Base-by-base conservation (phyloP, 2,113 vertebrate genomes). In the Prochilodus magdalenae region DNA sequence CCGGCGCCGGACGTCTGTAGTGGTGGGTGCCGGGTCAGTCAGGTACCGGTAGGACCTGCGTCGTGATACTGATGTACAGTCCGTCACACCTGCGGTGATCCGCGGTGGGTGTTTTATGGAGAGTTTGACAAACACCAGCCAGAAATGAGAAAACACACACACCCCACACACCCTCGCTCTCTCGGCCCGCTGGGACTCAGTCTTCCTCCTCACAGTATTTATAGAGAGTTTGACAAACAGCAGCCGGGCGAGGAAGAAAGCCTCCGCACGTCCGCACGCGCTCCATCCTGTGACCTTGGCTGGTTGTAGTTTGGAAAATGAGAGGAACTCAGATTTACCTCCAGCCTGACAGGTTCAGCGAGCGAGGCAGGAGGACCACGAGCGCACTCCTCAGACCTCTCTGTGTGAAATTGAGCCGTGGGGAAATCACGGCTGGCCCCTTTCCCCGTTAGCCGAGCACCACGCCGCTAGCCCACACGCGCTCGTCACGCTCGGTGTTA, bases 171-270 rank as follows among this genome's bases (percentile, higher is more conserved):
- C 51, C 8, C 8, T 30, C 20, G 40, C 8, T n/a, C 47, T 40
- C 44, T 15, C 16, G 51, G 24, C 57, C 55, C 22, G 15, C 55
- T 33, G 74, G 66, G 40, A 44, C n/a, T 44, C 20, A 70, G 33
- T 40, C 66, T 24, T n/a, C 8, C 36, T 70, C 12, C 20, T 24
- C 40, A 22, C 36, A 44, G 66, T 70, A 70, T 80, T 80, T 72
- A 80, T 72, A 80, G 77, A 27, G 65, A 80, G 67, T 72, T 80
- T 80, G 77, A 72, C 67, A 80, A 80, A 80, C 67, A 72, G 77
- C 67, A 47, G 53, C 67, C 72, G 60, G 77, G 67, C 77, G 71
- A 24, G 27, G 44, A 72, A 49, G 57, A 2, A 80, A 72, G 66
- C 36, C 33, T 24, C 3, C n/a, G 40, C 51, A 51, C 30, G 57